These are phyloP conservation scores for Mormyrops boulengeri DNA, from an alignment of 2,797 vertebrate genomes.

Conservation along the genomic window DNA sequence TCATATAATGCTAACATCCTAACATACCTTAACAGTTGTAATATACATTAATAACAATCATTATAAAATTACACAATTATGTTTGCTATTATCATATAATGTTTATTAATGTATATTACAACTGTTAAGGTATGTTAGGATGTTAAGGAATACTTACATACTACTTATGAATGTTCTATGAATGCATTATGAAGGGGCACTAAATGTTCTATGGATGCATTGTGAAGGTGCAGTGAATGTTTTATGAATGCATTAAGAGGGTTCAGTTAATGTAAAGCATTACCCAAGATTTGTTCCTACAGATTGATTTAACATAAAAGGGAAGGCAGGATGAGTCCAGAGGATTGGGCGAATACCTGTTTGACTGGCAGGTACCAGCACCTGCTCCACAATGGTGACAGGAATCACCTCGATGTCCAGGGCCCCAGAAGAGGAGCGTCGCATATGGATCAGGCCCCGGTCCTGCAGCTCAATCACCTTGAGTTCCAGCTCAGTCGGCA, in stretches of 20 bases:
- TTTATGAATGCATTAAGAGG: not conserved
- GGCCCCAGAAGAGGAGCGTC: conserved; percentile 64
- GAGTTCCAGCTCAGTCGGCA: conserved; percentile 67
- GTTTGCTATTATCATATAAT: not conserved
- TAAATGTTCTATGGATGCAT: not conserved
- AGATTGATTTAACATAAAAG: not conserved
- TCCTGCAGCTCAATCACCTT: conserved; percentile 80
- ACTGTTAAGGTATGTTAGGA: not conserved
- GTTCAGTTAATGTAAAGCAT: not conserved
- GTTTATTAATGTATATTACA: not conserved
- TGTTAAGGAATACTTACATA: not conserved
- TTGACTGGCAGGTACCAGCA: conserved; percentile 27
- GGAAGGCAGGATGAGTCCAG: not conserved
- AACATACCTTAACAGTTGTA: not conserved
- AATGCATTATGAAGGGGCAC: not conserved
- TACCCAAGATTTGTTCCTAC: not conserved
- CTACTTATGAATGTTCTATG: not conserved
- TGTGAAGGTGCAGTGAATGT: not conserved
- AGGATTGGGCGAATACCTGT: not conserved
- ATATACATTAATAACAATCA: not conserved
- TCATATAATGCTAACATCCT: not conserved
- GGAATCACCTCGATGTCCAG: conserved; percentile 81
- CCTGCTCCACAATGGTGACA: conserved; percentile 59
- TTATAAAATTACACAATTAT: not conserved
- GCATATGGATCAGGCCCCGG: conserved; percentile 74